Percentiles rank a stretch among this genome's conserved stretches.
Evolutionary conservation across 2,113 vertebrate genomes (phyloP).

Genomic region (Myocastor coypus): DNA sequence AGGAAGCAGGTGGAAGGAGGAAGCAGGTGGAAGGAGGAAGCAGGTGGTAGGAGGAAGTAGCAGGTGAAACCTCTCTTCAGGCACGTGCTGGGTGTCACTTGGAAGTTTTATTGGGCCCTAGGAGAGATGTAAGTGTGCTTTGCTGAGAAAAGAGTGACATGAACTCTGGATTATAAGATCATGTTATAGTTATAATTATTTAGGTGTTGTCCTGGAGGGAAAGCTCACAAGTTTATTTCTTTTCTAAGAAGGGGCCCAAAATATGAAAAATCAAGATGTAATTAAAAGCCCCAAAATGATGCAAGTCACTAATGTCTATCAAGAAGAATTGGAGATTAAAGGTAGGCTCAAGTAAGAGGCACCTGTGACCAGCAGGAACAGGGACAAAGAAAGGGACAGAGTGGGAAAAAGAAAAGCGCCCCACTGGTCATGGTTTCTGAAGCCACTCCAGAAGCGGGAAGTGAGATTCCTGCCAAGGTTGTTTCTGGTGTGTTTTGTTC

Average conservation of each 20-base stretch:
- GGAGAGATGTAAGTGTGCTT: neutral
- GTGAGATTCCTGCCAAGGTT: neutral
- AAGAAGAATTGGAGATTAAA: neutral
- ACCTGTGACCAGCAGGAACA: neutral
- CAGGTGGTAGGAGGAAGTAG: neutral
- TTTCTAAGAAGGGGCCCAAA: slow-evolving; percentile 28
- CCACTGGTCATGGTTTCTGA: neutral
- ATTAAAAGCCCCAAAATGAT: neutral
- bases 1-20: neutral
- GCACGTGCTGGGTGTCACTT: neutral
- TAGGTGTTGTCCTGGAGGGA: neutral
- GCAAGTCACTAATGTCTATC: neutral
- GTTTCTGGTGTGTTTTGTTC: neutral
- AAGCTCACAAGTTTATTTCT: neutral
- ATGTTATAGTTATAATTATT: neutral
- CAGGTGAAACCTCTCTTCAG: neutral
- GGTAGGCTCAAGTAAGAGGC: neutral
- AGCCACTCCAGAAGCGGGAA: neutral
- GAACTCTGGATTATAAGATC: neutral
- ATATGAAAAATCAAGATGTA: slow-evolving; percentile 33
- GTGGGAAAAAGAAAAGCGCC: neutral
- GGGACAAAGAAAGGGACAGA: neutral
- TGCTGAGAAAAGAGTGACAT: neutral
- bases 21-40: neutral
- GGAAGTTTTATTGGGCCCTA: neutral